These are phyloP conservation scores for Hirudinaria manillensis DNA, from an alignment of 2,888 invertebrate species.

Conservation along the genomic window DNA sequence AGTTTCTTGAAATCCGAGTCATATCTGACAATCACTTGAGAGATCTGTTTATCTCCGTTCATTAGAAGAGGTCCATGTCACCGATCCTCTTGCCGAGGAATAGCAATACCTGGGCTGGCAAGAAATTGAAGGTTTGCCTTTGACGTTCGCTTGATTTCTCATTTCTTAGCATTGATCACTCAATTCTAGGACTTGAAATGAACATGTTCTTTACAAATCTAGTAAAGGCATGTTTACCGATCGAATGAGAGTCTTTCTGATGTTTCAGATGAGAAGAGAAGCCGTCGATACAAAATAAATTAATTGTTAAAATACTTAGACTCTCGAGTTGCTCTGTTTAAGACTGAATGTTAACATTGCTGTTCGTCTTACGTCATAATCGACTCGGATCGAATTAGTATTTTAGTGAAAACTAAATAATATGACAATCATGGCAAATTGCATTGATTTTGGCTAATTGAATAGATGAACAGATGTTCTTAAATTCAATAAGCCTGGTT, in stretches of 20 bases:
- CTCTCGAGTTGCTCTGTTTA: background rate
- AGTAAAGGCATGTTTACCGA: background rate
- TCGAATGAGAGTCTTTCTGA: background rate
- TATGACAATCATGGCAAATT: conserved; percentile 11
- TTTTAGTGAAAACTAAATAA: background rate
- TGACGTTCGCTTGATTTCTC: background rate
- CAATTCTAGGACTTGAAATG: background rate
- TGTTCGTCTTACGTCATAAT: background rate
- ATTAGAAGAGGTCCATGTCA: background rate
- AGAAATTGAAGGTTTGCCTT: background rate
- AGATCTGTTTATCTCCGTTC: background rate
- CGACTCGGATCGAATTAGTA: background rate
- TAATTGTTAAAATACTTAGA: background rate
- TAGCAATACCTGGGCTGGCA: background rate
- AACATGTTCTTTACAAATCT: background rate
- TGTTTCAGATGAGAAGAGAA: background rate
- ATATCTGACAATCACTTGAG: background rate
- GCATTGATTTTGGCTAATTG: conserved; percentile 11
- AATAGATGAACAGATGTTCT: conserved; percentile 7
- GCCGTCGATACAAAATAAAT: background rate
- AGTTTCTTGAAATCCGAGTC: background rate
- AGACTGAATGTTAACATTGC: background rate
- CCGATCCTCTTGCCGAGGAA: background rate
- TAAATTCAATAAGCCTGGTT: conserved; percentile 20
- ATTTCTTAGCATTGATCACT: conserved; percentile 18